These are phyloP conservation scores for Catocala nupta DNA, from an alignment of 2,888 invertebrate genomes.

Conservation along the genomic window DNA sequence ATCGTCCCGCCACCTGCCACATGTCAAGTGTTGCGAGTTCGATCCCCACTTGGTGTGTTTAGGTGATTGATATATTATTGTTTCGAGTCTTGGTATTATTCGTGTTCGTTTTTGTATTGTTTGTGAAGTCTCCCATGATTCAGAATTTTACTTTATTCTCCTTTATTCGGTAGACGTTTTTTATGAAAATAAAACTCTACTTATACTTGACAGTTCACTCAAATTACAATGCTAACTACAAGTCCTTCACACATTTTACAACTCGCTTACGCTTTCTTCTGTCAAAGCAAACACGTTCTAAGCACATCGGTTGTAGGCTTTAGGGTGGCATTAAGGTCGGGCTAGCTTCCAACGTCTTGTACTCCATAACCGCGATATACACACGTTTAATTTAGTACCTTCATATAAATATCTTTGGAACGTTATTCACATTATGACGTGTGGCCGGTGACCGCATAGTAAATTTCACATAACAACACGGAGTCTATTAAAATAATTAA, in stretches of 20 bases:
- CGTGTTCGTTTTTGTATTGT: too few relatives aligned
- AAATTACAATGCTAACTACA: not conserved
- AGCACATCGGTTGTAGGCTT: conserved; percentile 53
- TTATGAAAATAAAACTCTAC: too few relatives aligned
- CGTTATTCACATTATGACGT: conserved; percentile 64
- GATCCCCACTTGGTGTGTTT: too few relatives aligned
- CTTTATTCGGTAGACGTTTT: too few relatives aligned
- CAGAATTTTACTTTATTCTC: too few relatives aligned
- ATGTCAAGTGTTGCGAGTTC: too few relatives aligned
- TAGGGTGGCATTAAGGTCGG: conserved; percentile 71
- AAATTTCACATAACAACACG: conserved; percentile 65
- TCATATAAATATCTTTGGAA: conserved; percentile 69
- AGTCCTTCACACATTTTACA: not conserved
- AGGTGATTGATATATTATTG: too few relatives aligned
- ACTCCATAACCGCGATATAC: conserved; percentile 60
- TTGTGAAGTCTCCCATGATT: too few relatives aligned
- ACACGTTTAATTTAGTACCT: conserved; percentile 77
- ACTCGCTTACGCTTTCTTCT: conserved; percentile 30
- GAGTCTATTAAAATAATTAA: conserved; percentile 68
- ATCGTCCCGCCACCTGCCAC: too few relatives aligned
- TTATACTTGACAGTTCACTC: too few relatives aligned
- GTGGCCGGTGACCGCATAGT: conserved; percentile 57
- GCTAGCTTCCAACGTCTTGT: conserved; percentile 82
- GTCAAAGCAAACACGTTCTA: conserved; percentile 14
- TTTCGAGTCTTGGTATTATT: too few relatives aligned